Base-by-base conservation (phyloP, 2,888 invertebrate species). In the Eupithecia subfuscata region DNA sequence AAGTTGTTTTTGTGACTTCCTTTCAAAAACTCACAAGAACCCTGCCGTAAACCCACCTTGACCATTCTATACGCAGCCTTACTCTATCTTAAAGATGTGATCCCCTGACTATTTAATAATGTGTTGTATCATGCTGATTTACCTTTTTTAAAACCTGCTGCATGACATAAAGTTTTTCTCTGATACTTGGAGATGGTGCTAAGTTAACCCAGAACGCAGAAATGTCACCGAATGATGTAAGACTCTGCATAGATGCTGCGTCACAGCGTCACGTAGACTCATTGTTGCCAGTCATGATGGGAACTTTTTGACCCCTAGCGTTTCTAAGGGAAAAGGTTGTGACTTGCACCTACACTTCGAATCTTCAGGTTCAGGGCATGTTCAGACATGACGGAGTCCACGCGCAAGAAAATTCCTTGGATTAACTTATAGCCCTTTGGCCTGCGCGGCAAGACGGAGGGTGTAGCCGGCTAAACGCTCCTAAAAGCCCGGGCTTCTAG, bases 251-350 rank as follows among this genome's bases (percentile, higher is more conserved):
- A 56, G 52, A 48, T 60, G 60, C 60, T 14, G 60, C 60, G 60
- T 60, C 60, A 60, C 14, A 12, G 12, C 60, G 12, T 25, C 60
- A 60, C 60, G 60, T 25, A 60, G 22, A 22, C 25, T 60, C 22
- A 60, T 25, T 22, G 25, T 25, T 60, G 60, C 60, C 60, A 60
- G 60, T 60, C 60, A 60, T 60, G 25, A 56, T 56, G 60, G 12
- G 60, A 60, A 60, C 60, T 60, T 60, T 60, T 11, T 25, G 60
- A 60, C 22, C 60, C 56, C 25, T 56, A 14, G 60, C 60, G 22
- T 14, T 4, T 60, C 6, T 22, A 60, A 60, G 25, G 22, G 22
- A 56, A 56, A 56, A 56, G 22, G 56, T 12, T 22, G 12, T 56
- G 30, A 30, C 30, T 30, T 30, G 30, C 3, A 30, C 30, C 30